phyloP scores from a whole-genome alignment of 2,888 invertebrate genomes.

The Reticulitermes lucifugus region DNA sequence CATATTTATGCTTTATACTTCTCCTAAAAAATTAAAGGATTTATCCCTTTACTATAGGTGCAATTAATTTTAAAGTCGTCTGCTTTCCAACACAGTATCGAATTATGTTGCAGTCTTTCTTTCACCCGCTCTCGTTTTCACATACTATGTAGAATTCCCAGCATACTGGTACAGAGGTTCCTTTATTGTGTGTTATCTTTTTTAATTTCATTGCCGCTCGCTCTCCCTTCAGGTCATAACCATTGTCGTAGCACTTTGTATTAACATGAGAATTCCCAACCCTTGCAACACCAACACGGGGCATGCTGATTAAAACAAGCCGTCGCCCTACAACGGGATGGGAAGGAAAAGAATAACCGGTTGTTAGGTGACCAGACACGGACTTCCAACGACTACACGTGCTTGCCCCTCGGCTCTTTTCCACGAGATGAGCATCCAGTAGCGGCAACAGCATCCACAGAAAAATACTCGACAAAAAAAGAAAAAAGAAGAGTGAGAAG shows the following conservation, averaged over 20 bases:
- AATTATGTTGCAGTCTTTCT: background rate
- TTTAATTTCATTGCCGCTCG: background rate
- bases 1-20: background rate
- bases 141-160: background rate
- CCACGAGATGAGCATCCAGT: background rate
- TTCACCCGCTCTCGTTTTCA: background rate
- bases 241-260: background rate
- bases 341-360: background rate
- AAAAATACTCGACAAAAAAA: background rate
- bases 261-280: background rate
- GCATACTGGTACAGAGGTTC: background rate
- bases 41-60: background rate
- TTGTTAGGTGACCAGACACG: background rate
- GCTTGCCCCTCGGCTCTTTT: constrained; percentile 4
- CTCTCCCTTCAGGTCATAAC: background rate
- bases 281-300: background rate
- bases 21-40: background rate
- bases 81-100: background rate
- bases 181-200: constrained; percentile 9
- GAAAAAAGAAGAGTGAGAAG: background rate
- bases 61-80: constrained; percentile 2
- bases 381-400: background rate
- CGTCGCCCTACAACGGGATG: background rate
- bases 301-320: constrained; percentile 11
- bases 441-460: background rate